Conservation (phyloP, 64 coral and sea anemone genomes). For the Stylophora pistillata region DNA sequence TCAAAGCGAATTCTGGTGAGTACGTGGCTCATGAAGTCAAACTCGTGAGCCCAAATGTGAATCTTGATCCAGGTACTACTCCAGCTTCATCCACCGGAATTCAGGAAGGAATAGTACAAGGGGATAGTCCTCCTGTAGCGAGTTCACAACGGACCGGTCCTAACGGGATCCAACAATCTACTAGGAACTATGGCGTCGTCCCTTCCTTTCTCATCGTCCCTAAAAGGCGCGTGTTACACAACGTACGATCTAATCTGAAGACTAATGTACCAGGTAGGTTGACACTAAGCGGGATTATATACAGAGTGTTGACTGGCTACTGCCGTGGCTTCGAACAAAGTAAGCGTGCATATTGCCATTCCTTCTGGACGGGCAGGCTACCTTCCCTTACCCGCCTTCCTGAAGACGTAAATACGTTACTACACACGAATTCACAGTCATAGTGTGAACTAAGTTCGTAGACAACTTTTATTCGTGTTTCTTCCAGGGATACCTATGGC, state of each 20-base stretch:
- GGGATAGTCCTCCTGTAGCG: background rate
- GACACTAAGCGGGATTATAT: no score
- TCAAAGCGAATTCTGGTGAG: slow-evolving; percentile 1
- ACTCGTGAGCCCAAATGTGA: background rate
- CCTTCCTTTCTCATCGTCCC: slow-evolving; percentile 29
- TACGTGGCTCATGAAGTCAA: slow-evolving; percentile 27
- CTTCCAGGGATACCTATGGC: background rate
- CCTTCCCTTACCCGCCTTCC: no score
- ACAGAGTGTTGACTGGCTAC: no score
- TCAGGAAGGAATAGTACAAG: background rate
- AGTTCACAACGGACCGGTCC: background rate
- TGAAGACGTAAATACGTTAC: no score
- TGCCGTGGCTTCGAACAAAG: no score
- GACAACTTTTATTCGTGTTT: background rate
- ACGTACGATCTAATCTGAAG: slow-evolving; percentile 14
- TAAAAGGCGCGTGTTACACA: slow-evolving; percentile 2
- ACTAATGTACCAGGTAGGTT: background rate
- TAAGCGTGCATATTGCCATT: no score
- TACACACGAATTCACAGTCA: background rate
- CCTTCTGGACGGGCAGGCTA: no score
- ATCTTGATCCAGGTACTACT: background rate
- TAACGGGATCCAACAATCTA: background rate
- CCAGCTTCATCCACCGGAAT: background rate
- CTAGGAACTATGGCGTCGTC: background rate
- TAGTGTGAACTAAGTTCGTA: background rate